phyloP scores from a whole-genome alignment of 1,140 invertebrate genomes.

The Pogonomyrmex barbatus region DNA sequence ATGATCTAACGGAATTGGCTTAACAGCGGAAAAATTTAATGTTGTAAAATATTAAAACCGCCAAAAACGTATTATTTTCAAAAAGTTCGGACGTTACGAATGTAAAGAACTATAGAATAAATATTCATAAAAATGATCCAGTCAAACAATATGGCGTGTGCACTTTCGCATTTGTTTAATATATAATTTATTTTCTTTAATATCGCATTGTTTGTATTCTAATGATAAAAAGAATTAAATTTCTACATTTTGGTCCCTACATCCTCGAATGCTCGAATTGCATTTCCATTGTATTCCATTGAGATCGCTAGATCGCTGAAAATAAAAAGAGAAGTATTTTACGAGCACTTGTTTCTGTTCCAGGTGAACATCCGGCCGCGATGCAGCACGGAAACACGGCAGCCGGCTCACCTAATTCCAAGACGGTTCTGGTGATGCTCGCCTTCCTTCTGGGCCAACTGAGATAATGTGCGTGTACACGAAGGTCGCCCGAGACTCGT shows the following conservation, averaged over 20 bases:
- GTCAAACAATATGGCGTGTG: background rate
- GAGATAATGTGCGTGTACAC: slow-evolving; percentile 83
- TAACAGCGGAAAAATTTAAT: background rate
- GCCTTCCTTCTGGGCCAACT: slow-evolving; percentile 84
- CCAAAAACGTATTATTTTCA: background rate
- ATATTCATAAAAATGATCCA: slow-evolving; percentile 16
- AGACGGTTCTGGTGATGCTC: slow-evolving; percentile 82
- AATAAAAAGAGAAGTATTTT: slow-evolving; percentile 18
- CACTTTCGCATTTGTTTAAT: background rate
- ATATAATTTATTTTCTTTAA: too few relatives aligned
- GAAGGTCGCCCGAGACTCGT: slow-evolving; percentile 38
- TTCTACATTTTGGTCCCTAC: background rate
- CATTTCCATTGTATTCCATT: background rate
- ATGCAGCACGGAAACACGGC: slow-evolving; percentile 92
- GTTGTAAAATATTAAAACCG: background rate
- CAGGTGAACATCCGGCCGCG: slow-evolving; percentile 94
- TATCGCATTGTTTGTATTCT: background rate
- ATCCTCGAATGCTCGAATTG: background rate
- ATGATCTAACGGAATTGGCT: background rate
- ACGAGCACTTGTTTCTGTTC: slow-evolving; percentile 80
- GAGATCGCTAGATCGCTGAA: background rate
- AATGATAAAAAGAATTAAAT: slow-evolving; percentile 11
- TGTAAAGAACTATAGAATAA: background rate
- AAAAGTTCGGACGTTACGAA: background rate
- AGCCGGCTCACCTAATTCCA: slow-evolving; percentile 83